phyloP scores from a whole-genome alignment of 2,888 invertebrate genomes.

The Lagria hirta region DNA sequence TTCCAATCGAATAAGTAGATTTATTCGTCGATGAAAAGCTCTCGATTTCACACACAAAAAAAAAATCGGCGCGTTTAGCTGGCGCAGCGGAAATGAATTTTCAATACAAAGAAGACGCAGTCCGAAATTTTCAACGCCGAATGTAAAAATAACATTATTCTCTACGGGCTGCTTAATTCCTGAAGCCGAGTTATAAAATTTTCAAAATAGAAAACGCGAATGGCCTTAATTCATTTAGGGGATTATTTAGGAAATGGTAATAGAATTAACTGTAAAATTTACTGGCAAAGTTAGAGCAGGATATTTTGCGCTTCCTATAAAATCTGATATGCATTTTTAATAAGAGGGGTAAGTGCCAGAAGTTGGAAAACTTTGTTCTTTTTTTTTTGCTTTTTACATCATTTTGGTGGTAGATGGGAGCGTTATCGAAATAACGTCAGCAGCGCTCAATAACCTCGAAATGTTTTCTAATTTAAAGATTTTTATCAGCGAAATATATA shows the following conservation, averaged over 20 bases:
- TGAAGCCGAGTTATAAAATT: constrained; percentile 20
- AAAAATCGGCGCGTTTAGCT: too few species aligned
- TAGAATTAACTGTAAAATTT: constrained; percentile 31
- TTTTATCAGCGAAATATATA: too few species aligned
- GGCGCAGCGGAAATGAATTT: too few species aligned
- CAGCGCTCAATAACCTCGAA: constrained; percentile 3
- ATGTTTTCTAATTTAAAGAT: constrained; percentile 14
- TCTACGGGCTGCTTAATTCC: constrained; percentile 3
- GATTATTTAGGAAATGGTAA: constrained; percentile 30
- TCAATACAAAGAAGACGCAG: too few species aligned
- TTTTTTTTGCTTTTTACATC: constrained; percentile 2
- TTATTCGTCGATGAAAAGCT: too few species aligned
- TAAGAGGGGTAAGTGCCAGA: constrained; percentile 33
- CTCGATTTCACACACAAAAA: too few species aligned
- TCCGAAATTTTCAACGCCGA: too few species aligned
- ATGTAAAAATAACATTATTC: constrained; percentile 17
- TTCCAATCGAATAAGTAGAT: too few species aligned
- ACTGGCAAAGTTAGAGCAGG: constrained; percentile 24
- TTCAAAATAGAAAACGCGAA: constrained; percentile 22
- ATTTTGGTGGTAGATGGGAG: constrained; percentile 3
- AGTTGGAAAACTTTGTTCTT: constrained; percentile 31
- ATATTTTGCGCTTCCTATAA: constrained; percentile 26
- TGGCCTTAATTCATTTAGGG: constrained; percentile 27
- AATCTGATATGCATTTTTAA: constrained; percentile 39
- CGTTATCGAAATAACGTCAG: constrained; percentile 6